A percentile compares a stretch with the other conserved stretches of the same genome.
These are phyloP conservation scores for Pangasius mekongensis DNA, from an alignment of 2,797 vertebrate species.

Conservation along the genomic window DNA sequence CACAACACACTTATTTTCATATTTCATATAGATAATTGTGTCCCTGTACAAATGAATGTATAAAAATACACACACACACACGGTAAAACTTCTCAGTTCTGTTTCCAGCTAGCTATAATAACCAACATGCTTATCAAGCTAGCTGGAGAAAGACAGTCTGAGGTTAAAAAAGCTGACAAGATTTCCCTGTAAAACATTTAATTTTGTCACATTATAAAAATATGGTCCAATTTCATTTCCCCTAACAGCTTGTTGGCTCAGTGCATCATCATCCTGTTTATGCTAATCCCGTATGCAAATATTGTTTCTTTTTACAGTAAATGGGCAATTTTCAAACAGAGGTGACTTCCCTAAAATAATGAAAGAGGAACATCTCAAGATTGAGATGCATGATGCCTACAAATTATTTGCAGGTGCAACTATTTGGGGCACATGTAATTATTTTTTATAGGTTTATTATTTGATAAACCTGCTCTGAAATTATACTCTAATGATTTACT, in stretches of 20 bases:
- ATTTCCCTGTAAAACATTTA: not conserved
- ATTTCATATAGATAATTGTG: not conserved
- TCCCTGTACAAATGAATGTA: not conserved
- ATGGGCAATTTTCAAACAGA: not conserved
- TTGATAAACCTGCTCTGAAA: not conserved
- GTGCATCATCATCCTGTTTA: not conserved
- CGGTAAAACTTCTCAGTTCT: not conserved
- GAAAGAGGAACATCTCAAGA: not conserved
- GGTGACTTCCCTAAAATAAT: not conserved
- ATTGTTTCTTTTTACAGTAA: constrained; percentile 7
- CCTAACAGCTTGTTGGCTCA: not conserved
- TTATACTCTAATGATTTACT: not conserved
- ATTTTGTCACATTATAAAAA: not conserved
- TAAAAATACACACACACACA: too few species aligned
- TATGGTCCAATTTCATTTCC: not conserved
- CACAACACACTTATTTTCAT: not conserved
- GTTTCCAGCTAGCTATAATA: not conserved
- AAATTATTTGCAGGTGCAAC: not conserved
- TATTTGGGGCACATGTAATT: not conserved
- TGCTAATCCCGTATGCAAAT: not conserved
- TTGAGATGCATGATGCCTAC: not conserved
- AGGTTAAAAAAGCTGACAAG: not conserved
- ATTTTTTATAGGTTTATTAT: too few species aligned
- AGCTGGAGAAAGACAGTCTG: not conserved
- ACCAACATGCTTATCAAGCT: not conserved